Evolutionary conservation across 2,113 vertebrate genomes (phyloP), one percentile per base, ranked within the genome.

Genomic region (Sprattus sprattus): DNA sequence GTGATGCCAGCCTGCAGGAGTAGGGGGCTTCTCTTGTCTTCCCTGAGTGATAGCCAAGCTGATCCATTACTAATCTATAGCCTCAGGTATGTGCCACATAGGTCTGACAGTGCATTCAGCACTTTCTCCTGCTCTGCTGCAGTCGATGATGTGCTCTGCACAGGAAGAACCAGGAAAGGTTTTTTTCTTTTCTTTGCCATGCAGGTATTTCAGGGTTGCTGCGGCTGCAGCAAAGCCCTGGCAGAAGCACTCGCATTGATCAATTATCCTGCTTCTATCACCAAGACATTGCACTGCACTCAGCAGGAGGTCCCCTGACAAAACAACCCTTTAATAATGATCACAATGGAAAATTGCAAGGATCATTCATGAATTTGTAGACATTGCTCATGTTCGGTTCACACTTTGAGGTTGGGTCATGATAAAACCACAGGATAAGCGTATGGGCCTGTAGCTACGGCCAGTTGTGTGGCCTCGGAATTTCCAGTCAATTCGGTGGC

Each of bases 11-110:
- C 54, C 54, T 57, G 54, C 54, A 57, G n/a, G n/a, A 71, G 64
- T 71, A n/a, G 25, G n/a, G n/a, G n/a, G 6, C 64, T 71, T 1
- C 10, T 71, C 25, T 71, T 25, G n/a, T 71, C n/a, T 9, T 71
- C 64, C 25, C 4, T 32, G 60, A 67, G 60, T 67, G 64, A 71
- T 71, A 32, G 64, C n/a, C 64, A 28, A 13, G 64, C 64, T 71
- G 64, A 71, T 71, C 64, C 64, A 71, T 71, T 71, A 71, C 64
- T 71, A 71, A 71, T 71, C 64, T 71, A 71, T 71, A 32, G 64
- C 64, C 25, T 1, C 64, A 13, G 64, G 64, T 25, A 71, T 71
- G 64, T 71, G 64, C 64, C 64, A 32, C 64, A 71, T 71, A 25
- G 32, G 64, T 71, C 64, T 71, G 64, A 28, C 64, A 32, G 64